Base-by-base conservation (phyloP, 2,888 invertebrate genomes). In the Caenorhabditis parvicauda region DNA sequence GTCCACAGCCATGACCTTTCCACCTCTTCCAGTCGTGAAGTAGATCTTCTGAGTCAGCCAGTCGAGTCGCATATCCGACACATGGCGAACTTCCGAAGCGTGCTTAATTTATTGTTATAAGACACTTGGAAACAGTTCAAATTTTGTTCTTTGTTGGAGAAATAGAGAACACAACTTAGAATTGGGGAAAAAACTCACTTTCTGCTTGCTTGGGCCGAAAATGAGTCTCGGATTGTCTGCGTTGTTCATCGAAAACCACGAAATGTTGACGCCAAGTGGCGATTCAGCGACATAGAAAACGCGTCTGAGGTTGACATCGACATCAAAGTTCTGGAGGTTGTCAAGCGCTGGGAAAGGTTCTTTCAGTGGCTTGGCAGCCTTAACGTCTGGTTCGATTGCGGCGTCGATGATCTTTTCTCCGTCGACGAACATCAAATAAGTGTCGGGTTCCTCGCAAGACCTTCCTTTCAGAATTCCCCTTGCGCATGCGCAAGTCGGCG, bases 21-120 rank as follows among this genome's bases (percentile, higher is more conserved):
- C 91, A 74, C 93, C 92, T 0, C 90, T 89, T 27, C 92, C 91
- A 79, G 96, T 96, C 0, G 95, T 92, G 93, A 94, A 98, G 82
- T 95, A 96, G 35, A 98, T 88, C 50, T 94, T 95, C 81, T 90
- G 90, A 72, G 92, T 92, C 0, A 95, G 91, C 96, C 96, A 98
- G 81, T 98, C 96, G 81, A 93, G 39, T 41, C 71, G 64, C 74
- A 81, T 72, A 58, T 81, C 81, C 12, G 77, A 75, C 21, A 80
- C 71, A 61, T 79, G 78, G 3, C 77, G 68, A 28, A 75, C 57
- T 6, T 60, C 63, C 25, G 56, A 53, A 5, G 66, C 65, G 7
- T 60, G 61, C 41, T 62, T 52, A 3, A 55, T 47, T 9, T 25
- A 19, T 21, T 27, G 4, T n/a, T n/a, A n/a, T 9, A 5, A 24